Conservation (phyloP, 2,888 invertebrate species). For the Cataglyphis albicans region DNA sequence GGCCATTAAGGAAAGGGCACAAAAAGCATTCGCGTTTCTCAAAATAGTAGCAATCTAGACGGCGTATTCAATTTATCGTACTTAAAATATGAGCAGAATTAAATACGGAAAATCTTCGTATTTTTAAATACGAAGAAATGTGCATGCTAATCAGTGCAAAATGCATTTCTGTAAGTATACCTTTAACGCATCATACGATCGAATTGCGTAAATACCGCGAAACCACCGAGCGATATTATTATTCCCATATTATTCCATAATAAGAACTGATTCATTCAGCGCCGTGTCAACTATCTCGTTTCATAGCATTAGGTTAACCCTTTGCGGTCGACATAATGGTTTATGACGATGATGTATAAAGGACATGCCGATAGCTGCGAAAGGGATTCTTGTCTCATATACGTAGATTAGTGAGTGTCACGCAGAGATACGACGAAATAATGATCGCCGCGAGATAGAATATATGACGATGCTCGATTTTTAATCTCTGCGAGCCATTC, state of each 20-base stretch:
- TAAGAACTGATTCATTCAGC: constrained; percentile 29
- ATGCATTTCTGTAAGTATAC: neutral
- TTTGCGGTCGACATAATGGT: constrained; percentile 31
- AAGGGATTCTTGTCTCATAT: neutral
- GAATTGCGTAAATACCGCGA: constrained; percentile 61
- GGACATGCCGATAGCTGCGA: neutral
- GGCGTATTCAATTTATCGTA: neutral
- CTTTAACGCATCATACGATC: constrained; percentile 42
- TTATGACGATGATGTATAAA: constrained; percentile 5
- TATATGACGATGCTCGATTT: constrained; percentile 13
- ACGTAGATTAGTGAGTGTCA: neutral
- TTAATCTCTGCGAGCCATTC: constrained; percentile 38
- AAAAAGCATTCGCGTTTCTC: neutral
- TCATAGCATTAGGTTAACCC: constrained; percentile 33
- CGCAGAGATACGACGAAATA: neutral
- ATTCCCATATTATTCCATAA: constrained; percentile 57
- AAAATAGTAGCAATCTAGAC: neutral
- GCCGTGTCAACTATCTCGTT: constrained; percentile 31
- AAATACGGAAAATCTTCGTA: neutral
- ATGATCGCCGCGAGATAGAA: constrained; percentile 21
- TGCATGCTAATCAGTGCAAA: neutral
- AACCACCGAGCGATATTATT: constrained; percentile 39
- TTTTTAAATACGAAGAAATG: neutral
- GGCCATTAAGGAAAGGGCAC: neutral
- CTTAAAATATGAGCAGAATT: neutral